Base-by-base conservation (phyloP, 2,888 invertebrate genomes). In the Callyntrura guangdongensis region DNA sequence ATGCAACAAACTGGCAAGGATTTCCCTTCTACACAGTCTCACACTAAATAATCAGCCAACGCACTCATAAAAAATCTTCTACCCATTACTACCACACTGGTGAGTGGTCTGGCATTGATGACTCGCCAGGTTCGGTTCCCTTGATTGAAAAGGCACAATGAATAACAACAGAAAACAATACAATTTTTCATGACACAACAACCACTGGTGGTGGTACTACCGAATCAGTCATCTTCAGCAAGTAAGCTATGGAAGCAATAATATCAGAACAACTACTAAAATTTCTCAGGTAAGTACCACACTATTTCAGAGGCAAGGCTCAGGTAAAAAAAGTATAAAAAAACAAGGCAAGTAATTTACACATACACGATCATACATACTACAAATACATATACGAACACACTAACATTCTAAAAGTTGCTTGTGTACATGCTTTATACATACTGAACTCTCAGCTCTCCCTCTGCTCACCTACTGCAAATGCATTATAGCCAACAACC, bases 211-310 rank as follows among this genome's bases (percentile, higher is more conserved):
- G 36, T 27, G 36, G 17, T 69, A 8, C 25, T 67, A 17, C 74
- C 74, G 74, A 74, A 74, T 74, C 74, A 74, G 49, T 49, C 74
- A 49, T 74, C 74, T 20, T 5, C 27, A 53, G 0, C n/a, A 81
- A 81, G 36, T 81, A 59, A 81, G 81, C 36, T 59, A 59, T 81
- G 8, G 27, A 56, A n/a, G 45, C 59, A 59, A 59, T 11, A 56
- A 59, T 11, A n/a, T n/a, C n/a, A n/a, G n/a, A n/a, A n/a, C n/a
- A n/a, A 59, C 47, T 47, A n/a, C 74, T 49, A 47, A n/a, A 72
- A 27, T 45, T 49, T 77, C 77, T 77, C 79, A 79, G 61, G 81
- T 81, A 81, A 81, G 59, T 59, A 12, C 79, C 74, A 74, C 67
- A 67, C 25, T 12, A 72, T 49, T 20, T 20, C 4, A 79, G 27